These are phyloP conservation scores for Alosa sapidissima DNA, from an alignment of 2,797 vertebrate genomes.

Conservation along the genomic window DNA sequence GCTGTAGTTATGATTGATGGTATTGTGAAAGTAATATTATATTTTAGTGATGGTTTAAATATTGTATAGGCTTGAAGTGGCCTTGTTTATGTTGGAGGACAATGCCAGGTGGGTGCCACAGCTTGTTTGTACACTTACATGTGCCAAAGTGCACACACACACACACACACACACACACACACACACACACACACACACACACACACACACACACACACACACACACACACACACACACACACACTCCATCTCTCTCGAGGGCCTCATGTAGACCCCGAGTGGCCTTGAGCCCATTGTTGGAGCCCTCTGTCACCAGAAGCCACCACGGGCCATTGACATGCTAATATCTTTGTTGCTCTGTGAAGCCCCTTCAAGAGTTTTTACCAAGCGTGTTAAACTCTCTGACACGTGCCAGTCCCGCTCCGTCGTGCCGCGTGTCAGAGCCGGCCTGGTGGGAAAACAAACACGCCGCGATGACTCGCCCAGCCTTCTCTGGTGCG, in stretches of 20 bases:
- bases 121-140: conserved; percentile 77
- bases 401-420: conserved; percentile 48
- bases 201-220: conserved; percentile 30
- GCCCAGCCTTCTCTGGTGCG: background rate
- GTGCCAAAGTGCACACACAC: conserved; percentile 62
- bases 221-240: background rate
- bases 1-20: background rate
- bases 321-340: conserved; percentile 64
- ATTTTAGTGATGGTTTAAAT: background rate
- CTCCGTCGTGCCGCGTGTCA: background rate
- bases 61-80: background rate
- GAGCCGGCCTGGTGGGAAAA: background rate
- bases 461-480: background rate
- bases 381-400: conserved; percentile 32
- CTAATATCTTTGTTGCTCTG: conserved; percentile 55
- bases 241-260: conserved; percentile 72
- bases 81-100: background rate
- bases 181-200: conserved; percentile 30
- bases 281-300: conserved; percentile 63
- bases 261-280: conserved; percentile 63
- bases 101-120: conserved; percentile 68
- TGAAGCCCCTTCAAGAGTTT: conserved; percentile 29
- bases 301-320: conserved; percentile 66
- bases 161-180: too few relatives aligned
- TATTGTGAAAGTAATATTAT: background rate